Evolutionary conservation across 2,113 vertebrate genomes (phyloP).

Genomic region (Pteruthius melanotis): DNA sequence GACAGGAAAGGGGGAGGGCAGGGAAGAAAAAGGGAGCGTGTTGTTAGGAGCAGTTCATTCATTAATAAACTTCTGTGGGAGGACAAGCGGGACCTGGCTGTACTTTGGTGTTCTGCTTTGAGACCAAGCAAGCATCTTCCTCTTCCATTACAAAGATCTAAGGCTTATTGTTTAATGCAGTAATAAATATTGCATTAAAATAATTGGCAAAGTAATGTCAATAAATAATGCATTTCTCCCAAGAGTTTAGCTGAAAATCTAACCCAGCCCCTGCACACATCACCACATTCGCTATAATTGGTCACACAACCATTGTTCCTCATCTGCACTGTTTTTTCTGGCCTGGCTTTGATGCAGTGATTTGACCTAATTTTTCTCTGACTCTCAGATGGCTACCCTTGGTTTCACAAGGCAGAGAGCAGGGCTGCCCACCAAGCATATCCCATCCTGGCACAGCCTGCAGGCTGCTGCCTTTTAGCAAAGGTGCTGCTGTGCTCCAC

Average conservation of each 20-base stretch:
- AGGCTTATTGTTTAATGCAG: background rate
- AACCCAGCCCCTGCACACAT: background rate
- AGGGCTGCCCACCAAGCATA: background rate
- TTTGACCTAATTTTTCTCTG: slow-evolving; percentile 2
- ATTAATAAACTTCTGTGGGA: slow-evolving; percentile 45
- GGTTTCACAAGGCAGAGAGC: background rate
- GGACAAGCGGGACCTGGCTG: background rate
- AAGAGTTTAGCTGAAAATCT: background rate
- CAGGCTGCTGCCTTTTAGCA: background rate
- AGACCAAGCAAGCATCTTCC: background rate
- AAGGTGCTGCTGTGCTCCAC: background rate
- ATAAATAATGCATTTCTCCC: background rate
- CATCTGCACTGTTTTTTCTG: background rate
- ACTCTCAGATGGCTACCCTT: background rate
- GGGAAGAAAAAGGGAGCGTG: background rate
- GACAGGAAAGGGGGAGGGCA: background rate
- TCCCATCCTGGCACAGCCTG: background rate
- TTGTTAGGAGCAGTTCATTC: slow-evolving; percentile 43
- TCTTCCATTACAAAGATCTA: background rate
- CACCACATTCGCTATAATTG: background rate
- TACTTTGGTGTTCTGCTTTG: background rate
- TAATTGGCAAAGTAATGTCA: background rate
- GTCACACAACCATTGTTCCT: background rate
- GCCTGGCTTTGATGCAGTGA: background rate
- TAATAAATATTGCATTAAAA: background rate